phyloP scores from a whole-genome alignment of 2,113 vertebrate genomes.

The Chamaetylas fuelleborni region DNA sequence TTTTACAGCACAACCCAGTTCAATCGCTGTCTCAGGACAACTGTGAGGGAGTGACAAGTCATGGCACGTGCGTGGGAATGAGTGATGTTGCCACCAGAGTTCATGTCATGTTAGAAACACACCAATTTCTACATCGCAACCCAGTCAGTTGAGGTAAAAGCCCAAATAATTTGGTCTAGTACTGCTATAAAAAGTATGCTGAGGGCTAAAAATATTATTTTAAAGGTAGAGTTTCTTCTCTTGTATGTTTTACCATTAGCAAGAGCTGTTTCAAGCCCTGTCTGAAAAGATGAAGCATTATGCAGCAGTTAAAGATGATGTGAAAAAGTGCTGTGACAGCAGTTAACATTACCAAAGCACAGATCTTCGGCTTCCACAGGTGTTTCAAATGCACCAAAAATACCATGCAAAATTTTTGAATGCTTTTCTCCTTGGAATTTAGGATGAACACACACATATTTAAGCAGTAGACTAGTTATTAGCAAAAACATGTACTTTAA shows the following conservation, averaged over 20 bases:
- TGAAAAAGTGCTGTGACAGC: not conserved
- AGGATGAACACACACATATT: not conserved
- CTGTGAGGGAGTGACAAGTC: not conserved
- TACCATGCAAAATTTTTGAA: not conserved
- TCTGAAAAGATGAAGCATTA: not conserved
- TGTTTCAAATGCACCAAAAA: not conserved
- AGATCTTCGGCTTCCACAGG: not conserved
- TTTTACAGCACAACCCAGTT: accelerated
- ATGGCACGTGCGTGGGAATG: not conserved
- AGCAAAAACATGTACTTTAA: not conserved
- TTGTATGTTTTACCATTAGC: not conserved
- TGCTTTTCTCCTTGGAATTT: not conserved
- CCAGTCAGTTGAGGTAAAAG: not conserved
- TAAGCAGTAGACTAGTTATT: not conserved
- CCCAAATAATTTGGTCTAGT: not conserved
- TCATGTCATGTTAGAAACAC: not conserved
- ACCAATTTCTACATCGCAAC: not conserved
- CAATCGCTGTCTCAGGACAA: not conserved
- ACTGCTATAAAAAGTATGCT: not conserved
- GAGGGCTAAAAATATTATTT: not conserved
- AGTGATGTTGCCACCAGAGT: not conserved
- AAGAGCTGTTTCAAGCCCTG: not conserved
- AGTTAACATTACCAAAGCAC: not conserved
- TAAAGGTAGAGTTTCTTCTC: not conserved
- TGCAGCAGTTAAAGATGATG: not conserved